These are phyloP conservation scores for Monoplex corrugatus DNA, from an alignment of 2,888 invertebrate genomes.

Conservation along the genomic window DNA sequence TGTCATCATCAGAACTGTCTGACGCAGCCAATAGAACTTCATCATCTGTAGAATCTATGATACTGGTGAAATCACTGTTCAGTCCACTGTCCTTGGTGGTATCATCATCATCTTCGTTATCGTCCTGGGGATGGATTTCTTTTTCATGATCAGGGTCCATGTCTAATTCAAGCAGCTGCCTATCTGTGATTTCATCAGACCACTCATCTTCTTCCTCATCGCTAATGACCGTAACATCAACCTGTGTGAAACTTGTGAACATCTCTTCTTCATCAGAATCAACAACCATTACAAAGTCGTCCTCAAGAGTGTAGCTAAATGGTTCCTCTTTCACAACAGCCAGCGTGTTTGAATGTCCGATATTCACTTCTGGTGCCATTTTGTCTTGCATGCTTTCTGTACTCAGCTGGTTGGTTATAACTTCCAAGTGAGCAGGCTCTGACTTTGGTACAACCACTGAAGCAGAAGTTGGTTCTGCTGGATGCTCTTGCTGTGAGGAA, in stretches of 20 bases:
- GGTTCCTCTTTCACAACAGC: constrained; percentile 10
- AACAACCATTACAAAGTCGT: constrained; percentile 51
- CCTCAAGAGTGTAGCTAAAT: constrained; percentile 45
- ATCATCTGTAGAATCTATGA: constrained; percentile 38
- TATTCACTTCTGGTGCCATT: background rate
- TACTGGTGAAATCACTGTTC: background rate
- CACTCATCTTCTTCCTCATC: background rate
- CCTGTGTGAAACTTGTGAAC: constrained; percentile 46
- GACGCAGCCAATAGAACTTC: constrained; percentile 20
- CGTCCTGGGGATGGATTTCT: background rate
- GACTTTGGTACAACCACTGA: background rate
- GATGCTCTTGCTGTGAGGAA: background rate
- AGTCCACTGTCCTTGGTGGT: background rate
- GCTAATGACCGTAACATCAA: constrained; percentile 1
- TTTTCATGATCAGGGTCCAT: background rate
- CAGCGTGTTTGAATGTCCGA: background rate
- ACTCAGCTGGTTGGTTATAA: background rate
- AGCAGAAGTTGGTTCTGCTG: background rate
- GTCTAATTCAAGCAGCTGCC: background rate
- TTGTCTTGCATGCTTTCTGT: background rate
- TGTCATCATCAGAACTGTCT: background rate
- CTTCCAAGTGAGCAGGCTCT: background rate
- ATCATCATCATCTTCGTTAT: background rate
- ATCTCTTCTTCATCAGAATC: constrained; percentile 58
- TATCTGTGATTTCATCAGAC: constrained; percentile 9